Percentiles rank a stretch among this genome's conserved stretches.
phyloP scores from a whole-genome alignment of 1,140 invertebrate species.

The Glossosoma conforme region DNA sequence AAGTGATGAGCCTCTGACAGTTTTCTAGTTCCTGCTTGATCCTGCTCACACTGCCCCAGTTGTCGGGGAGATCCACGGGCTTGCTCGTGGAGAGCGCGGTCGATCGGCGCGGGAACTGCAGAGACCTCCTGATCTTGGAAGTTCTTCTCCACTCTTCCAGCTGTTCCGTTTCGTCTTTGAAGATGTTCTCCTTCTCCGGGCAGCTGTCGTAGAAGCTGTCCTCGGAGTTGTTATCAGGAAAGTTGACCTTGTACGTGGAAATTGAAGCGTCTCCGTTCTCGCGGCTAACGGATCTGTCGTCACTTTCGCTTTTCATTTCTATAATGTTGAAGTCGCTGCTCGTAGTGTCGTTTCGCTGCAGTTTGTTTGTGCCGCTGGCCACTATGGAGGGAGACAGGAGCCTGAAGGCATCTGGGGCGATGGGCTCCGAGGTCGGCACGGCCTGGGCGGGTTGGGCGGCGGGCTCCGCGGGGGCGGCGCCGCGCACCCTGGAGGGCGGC shows the following conservation, averaged over 20 bases:
- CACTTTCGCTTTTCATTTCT: conserved; percentile 37
- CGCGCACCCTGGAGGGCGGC: conserved; percentile 44
- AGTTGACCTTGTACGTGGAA: conserved; percentile 43
- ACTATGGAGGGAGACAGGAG: conserved; percentile 35
- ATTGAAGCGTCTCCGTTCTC: conserved; percentile 31
- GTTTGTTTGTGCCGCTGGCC: conserved; percentile 17
- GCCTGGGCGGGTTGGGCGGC: conserved; percentile 43
- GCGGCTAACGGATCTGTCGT: conserved; percentile 37
- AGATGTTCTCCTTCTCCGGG: conserved; percentile 29
- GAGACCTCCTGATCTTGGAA: conserved; percentile 54
- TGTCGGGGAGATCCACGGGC: conserved; percentile 51
- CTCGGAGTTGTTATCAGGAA: conserved; percentile 23
- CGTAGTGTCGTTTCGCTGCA: background rate
- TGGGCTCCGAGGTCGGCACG: conserved; percentile 37
- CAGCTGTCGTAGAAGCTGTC: conserved; percentile 30
- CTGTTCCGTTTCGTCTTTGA: conserved; percentile 32
- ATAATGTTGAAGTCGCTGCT: conserved; percentile 9
- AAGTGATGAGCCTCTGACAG: conserved; percentile 41
- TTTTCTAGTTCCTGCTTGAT: conserved; percentile 49
- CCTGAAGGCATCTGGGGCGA: conserved; percentile 29
- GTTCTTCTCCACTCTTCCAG: conserved; percentile 55
- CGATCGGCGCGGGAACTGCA: conserved; percentile 55
- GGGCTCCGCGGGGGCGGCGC: conserved; percentile 37
- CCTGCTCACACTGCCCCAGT: conserved; percentile 46
- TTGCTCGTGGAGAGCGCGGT: conserved; percentile 41